Conservation (phyloP, 2,797 vertebrate genomes). For the Remorina albescens region DNA sequence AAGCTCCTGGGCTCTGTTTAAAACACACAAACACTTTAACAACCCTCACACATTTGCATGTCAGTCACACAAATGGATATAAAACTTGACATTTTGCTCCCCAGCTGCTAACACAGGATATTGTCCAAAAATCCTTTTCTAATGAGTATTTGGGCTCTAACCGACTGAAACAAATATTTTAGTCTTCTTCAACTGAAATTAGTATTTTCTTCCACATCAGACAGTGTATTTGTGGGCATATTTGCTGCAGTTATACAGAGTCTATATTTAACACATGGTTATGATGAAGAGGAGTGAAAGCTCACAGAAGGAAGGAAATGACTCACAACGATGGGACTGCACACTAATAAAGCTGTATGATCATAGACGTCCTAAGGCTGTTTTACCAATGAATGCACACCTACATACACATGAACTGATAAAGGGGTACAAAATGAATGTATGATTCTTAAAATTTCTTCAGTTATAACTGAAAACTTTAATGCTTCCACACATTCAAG, state of each 20-base stretch:
- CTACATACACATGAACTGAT: background rate
- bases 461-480: no score
- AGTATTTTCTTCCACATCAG: background rate
- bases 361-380: conserved; percentile 45
- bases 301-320: conserved; percentile 62
- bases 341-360: conserved; percentile 53
- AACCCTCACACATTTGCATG: conserved; percentile 27
- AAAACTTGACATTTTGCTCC: background rate
- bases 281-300: conserved; percentile 69
- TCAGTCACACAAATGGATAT: background rate
- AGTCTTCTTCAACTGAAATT: background rate
- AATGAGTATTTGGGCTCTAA: background rate
- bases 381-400: conserved; percentile 8
- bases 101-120: conserved; percentile 8
- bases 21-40: conserved; percentile 52
- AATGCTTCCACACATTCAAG: no score
- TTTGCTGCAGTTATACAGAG: conserved; percentile 29
- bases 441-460: background rate
- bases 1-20: conserved; percentile 57
- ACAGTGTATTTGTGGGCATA: conserved; percentile 23
- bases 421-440: background rate
- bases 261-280: conserved; percentile 63
- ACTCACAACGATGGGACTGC: conserved; percentile 58
- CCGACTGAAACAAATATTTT: conserved; percentile 5
- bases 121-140: background rate